phyloP scores from a whole-genome alignment of 2,888 invertebrate genomes.

The Volucella zonaria region DNA sequence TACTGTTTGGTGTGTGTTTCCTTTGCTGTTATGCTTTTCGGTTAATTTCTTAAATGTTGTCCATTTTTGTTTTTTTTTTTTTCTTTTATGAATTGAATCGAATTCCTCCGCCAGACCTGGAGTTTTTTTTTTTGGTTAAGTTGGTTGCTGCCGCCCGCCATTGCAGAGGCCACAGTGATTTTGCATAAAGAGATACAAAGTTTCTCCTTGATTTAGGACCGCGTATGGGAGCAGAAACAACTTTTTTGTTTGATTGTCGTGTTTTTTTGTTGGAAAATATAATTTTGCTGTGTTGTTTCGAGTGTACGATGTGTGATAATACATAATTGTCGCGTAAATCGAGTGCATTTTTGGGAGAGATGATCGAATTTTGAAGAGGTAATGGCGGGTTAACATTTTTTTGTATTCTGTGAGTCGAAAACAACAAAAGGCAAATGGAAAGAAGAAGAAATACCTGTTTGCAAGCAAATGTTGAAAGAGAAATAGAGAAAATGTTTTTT shows the following conservation, averaged over 20 bases:
- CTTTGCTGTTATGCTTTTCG: constrained; percentile 17
- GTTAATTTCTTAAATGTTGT: constrained; percentile 68
- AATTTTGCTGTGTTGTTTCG: constrained; percentile 31
- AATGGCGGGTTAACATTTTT: constrained; percentile 48
- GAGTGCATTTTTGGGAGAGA: constrained; percentile 52
- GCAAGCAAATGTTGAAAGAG: neutral
- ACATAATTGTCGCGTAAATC: constrained; percentile 12
- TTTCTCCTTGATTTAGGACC: constrained; percentile 42
- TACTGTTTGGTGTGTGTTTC: constrained; percentile 26
- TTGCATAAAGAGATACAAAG: constrained; percentile 47
- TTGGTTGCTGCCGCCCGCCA: constrained; percentile 61
- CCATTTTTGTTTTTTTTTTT: constrained; percentile 44
- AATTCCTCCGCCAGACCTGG: constrained; percentile 27
- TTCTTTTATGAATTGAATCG: constrained; percentile 13
- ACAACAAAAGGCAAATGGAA: constrained; percentile 18
- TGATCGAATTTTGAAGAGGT: constrained; percentile 48
- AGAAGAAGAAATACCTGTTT: constrained; percentile 59
- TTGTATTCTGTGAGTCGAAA: constrained; percentile 21
- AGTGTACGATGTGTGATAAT: constrained; percentile 15
- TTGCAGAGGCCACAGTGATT: constrained; percentile 48
- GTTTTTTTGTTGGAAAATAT: constrained; percentile 21
- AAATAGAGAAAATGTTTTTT: constrained; percentile 5
- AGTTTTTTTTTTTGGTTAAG: constrained; percentile 21
- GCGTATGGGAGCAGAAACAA: constrained; percentile 28
- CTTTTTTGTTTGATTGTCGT: constrained; percentile 15